Evolutionary conservation across 2,888 invertebrate species (phyloP), one percentile per base, ranked within the genome.

Genomic region (Agrypnus murinus): DNA sequence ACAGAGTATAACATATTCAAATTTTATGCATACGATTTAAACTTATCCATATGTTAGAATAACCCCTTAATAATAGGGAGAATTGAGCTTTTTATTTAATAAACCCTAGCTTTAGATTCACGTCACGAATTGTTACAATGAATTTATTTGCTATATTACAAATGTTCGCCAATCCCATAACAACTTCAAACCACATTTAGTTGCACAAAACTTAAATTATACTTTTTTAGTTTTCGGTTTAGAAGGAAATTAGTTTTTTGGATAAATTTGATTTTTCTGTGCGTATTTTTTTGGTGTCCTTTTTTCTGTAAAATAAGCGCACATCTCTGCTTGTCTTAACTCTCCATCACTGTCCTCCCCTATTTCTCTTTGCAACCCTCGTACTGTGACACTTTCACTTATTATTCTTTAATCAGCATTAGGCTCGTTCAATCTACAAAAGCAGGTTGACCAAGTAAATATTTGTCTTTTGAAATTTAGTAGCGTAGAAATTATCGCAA

Each of bases 91-190:
- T 81, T 81, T 81, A 82, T 82, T 82, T 77, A 81, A 82, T 82
- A 82, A 82, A 80, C 74, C 79, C 81, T 80, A 78, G 76, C 77
- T 78, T 78, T 75, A 73, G 75, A 81, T 82, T 81, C 82, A 72
- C 72, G 79, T 80, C 82, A 82, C 82, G 82, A 77, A 76, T 78
- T 79, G 80, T 82, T 81, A 80, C 80, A 80, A 81, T 76, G 78
- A 65, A 60, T 60, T 36, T 65, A 69, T 65, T 57, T 69, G 38
- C 74, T 78, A 74, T 67, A 74, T 75, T 71, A 72, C 63, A 25
- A n/a, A 25, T 5, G 5, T 25, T 25, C 5, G 25, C 25, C 25
- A 25, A 25, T 25, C 25, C 25, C 25, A 25, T 5, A n/a, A n/a
- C n/a, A n/a, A n/a, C n/a, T n/a, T n/a, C n/a, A n/a, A n/a, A n/a